phyloP scores from a whole-genome alignment of 1,140 invertebrate species.

The Diuraphis noxia region DNA sequence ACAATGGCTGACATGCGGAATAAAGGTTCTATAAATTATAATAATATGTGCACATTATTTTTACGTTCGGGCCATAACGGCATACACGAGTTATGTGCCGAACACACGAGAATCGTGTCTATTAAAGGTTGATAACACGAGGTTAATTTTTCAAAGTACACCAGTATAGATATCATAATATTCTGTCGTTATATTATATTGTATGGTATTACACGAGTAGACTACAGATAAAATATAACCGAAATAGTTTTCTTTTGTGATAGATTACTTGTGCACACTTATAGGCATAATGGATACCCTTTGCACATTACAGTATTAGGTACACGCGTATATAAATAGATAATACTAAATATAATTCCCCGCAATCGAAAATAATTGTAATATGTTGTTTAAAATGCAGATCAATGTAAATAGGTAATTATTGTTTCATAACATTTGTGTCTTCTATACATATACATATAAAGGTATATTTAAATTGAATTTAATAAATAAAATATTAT shows the following conservation, averaged over 20 bases:
- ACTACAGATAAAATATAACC: not conserved
- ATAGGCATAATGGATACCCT: not conserved
- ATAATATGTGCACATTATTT: not conserved
- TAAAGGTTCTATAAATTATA: not conserved
- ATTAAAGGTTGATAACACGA: not conserved
- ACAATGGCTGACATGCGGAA: not conserved
- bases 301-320: not conserved
- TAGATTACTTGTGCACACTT: not conserved
- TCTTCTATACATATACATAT: not conserved
- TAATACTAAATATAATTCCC: not conserved
- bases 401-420: not conserved
- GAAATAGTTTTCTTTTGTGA: not conserved
- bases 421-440: not conserved
- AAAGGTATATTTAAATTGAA: not conserved
- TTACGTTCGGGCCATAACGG: not conserved
- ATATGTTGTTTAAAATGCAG: not conserved
- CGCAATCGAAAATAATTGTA: not conserved
- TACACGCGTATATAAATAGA: not conserved
- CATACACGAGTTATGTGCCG: not conserved
- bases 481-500: no score
- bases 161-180: not conserved
- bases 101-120: not conserved
- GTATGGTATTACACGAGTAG: not conserved
- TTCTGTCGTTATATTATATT: not conserved
- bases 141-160: not conserved